phyloP scores from a whole-genome alignment of 2,797 vertebrate species.

The Hydrolagus colliei region DNA sequence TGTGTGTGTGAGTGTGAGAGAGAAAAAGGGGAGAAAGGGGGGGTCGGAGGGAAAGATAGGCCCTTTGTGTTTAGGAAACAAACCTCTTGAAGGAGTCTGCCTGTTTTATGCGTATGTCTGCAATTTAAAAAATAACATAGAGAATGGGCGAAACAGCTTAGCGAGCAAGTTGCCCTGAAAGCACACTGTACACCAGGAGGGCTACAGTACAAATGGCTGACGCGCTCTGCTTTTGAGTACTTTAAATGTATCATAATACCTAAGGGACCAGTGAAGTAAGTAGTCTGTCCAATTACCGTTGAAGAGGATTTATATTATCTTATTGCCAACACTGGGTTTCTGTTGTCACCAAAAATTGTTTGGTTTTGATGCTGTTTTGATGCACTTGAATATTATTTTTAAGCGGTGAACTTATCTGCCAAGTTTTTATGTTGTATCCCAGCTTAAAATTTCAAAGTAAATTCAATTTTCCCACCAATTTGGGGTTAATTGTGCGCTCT shows the following conservation, averaged over 20 bases:
- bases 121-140: background rate
- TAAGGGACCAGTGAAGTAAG: slow-evolving; percentile 79
- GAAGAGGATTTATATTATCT: slow-evolving; percentile 83
- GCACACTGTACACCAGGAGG: background rate
- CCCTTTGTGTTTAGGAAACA: background rate
- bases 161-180: background rate
- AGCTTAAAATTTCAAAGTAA: too few species aligned
- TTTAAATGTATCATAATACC: slow-evolving; percentile 80
- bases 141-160: background rate
- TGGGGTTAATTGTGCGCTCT: too few species aligned
- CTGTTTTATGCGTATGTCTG: background rate
- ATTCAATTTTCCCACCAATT: too few species aligned
- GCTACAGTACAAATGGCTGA: background rate
- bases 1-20: background rate
- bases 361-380: background rate
- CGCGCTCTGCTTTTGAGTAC: background rate
- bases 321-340: background rate
- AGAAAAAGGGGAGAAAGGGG: background rate
- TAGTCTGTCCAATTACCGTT: slow-evolving; percentile 83
- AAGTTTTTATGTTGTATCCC: background rate
- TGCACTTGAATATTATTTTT: background rate
- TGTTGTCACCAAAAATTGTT: background rate
- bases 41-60: background rate
- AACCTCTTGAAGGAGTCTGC: background rate
- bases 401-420: background rate